A percentile compares a stretch with the other conserved stretches of the same genome.
Evolutionary conservation across 2,113 vertebrate genomes (phyloP).

Genomic region (Myrmecobius fasciatus): DNA sequence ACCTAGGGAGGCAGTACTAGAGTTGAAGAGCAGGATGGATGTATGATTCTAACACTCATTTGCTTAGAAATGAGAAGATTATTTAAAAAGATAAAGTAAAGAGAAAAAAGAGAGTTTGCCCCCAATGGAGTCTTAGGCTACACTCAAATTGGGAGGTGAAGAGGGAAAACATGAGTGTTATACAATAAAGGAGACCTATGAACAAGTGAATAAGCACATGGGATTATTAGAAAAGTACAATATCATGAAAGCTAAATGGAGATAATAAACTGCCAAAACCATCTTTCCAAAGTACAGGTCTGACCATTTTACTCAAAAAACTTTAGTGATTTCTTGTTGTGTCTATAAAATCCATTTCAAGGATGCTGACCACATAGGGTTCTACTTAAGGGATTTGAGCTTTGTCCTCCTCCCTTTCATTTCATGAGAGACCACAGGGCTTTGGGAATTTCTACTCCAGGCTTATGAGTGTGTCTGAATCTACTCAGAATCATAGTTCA

Average conservation of each 20-base stretch:
- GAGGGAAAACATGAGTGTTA: background rate
- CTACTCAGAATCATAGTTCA: background rate
- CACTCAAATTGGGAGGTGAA: background rate
- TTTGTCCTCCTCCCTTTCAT: background rate
- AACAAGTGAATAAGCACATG: too few species aligned
- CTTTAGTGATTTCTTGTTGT: background rate
- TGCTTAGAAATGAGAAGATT: background rate
- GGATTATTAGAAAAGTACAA: too few species aligned
- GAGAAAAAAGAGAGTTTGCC: background rate
- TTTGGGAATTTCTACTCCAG: background rate
- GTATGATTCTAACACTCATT: too few species aligned
- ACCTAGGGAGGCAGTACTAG: too few species aligned
- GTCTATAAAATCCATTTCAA: background rate
- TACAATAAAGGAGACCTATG: background rate
- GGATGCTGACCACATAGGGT: background rate
- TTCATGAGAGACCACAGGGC: too few species aligned
- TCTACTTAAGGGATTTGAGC: background rate
- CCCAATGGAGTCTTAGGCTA: background rate
- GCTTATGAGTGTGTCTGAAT: background rate
- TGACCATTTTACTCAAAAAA: background rate
- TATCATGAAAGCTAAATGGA: background rate
- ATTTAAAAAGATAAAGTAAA: background rate
- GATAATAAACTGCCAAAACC: background rate
- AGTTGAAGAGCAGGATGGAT: too few species aligned
- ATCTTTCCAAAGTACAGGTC: background rate